Base-by-base conservation (phyloP, 2,797 vertebrate genomes). In the Hyperoplus lanceolatus region DNA sequence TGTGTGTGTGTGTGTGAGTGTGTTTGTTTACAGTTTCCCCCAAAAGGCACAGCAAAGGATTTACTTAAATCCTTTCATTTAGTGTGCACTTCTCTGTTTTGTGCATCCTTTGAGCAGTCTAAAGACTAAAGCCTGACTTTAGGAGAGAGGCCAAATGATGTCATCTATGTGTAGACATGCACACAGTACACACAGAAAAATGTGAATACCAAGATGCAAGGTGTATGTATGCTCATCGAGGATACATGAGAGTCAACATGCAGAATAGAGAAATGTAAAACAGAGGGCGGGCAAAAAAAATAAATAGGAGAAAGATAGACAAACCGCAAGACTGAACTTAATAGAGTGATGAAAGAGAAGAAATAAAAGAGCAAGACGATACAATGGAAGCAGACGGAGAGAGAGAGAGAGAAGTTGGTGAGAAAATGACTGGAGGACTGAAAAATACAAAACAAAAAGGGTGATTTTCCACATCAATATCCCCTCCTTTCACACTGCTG, bases 401-500 rank as follows among this genome's bases (percentile, higher is more conserved):
- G 36, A 53, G 56, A 53, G 56, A 78, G 75, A 79, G 42, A 36
- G 29, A 62, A 8, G n/a, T 59, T 56, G 53, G 29, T 4, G 38
- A 73, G 61, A 80, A 68, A 77, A 77, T 81, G 84, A 81, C 65
- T 66, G 66, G 75, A 82, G 56, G 70, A 82, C 58, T 56, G 46
- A 83, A 76, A 88, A 89, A 85, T 72, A 86, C 29, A 87, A 90
- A 84, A 81, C 75, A 85, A 81, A 90, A 88, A 79, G 78, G 70
- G 85, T 85, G 83, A 93, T 93, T 93, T 93, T 92, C 87, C 89
- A 92, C 88, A 86, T 86, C 85, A 59, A 83, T 93, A 87, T 74
- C 67, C 65, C 71, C 82, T 89, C 73, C 75, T 82, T 88, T 89
- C 85, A 83, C 85, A 84, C 65, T 15, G 11, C 68, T 77, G 75